Evolutionary conservation across 2,888 invertebrate genomes (phyloP).

Genomic region (Timandra comae): DNA sequence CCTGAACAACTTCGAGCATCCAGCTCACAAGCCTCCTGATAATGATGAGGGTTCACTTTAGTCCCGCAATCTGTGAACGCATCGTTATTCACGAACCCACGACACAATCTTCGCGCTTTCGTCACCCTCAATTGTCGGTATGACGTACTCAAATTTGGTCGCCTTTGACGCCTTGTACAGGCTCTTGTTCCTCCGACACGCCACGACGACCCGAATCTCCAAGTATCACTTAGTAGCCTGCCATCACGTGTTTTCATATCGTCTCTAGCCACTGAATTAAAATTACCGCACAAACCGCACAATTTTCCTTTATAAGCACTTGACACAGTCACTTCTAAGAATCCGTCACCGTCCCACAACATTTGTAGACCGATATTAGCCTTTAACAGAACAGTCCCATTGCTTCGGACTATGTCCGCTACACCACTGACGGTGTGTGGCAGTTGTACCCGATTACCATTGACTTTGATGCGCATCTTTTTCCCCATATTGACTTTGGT

Average conservation of each 20-base stretch:
- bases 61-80: slow-evolving; percentile 87
- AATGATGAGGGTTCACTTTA: slow-evolving; percentile 87
- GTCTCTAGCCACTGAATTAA: slow-evolving; percentile 90
- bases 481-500: slow-evolving; percentile 91
- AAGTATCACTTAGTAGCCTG: slow-evolving; percentile 78
- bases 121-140: slow-evolving; percentile 67
- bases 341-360: slow-evolving; percentile 95
- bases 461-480: slow-evolving; percentile 89
- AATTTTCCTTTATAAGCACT: slow-evolving; percentile 83
- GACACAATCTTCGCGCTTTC: slow-evolving; percentile 68
- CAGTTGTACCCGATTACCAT: slow-evolving; percentile 83
- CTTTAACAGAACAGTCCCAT: slow-evolving; percentile 81
- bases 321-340: slow-evolving; percentile 89
- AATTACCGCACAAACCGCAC: slow-evolving; percentile 97
- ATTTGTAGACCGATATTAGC: slow-evolving; percentile 88
- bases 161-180: slow-evolving; percentile 79
- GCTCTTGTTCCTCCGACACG: slow-evolving; percentile 88
- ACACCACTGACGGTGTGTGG: slow-evolving; percentile 79
- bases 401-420: slow-evolving; percentile 79
- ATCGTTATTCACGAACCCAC: slow-evolving; percentile 65
- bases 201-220: slow-evolving; percentile 93
- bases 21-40: slow-evolving; percentile 89
- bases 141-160: slow-evolving; percentile 54
- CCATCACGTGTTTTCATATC: slow-evolving; percentile 87
- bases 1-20: slow-evolving; percentile 93